Base-by-base conservation (phyloP, 2,888 invertebrate genomes). In the Cistogaster globosa region DNA sequence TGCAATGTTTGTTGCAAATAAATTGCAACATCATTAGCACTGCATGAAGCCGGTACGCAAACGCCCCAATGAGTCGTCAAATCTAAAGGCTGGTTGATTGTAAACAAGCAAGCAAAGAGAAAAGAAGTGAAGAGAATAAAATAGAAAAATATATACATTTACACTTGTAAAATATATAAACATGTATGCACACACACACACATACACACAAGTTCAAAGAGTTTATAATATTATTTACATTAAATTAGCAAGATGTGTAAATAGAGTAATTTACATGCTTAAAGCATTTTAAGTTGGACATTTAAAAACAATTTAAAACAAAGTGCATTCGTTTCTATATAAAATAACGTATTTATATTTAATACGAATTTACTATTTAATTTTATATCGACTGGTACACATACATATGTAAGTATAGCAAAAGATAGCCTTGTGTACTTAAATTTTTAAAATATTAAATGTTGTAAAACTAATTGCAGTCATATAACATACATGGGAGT, bases 41-140 rank as follows among this genome's bases (percentile, higher is more conserved):
- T 92, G 88, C 95, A 95, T 0, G 94, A 92, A 55, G 94, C 94
- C 16, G 95, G 95, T 8, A 95, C 92, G 88, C 95, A 95, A 0
- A 95, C 93, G 1, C 94, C 95, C 95, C 95, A 95, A 82, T 94
- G 94, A 0, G 95, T 88, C 38, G 87, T 80, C 45, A 90, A 84
- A 78, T 89, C 88, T 42, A 51, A 76, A 38, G 86, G 60, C 89
- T 89, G 67, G 42, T 45, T 60, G 1, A 55, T 14, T 14, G 2
- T n/a, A 53, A 51, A 51, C 4, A 51, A 7, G 0, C 12, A 48
- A 45, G n/a, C 9, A 6, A 16, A 58, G 26, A 26, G 32, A 16
- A 58, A 16, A 26, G 32, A 32, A 26, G 20, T 36, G 68, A 58
- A 55, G 12, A 36, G 12, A 36, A 36, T 18, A 18, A 74, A 22